Evolutionary conservation across 2,113 vertebrate genomes (phyloP), one percentile per base, ranked within the genome.

Genomic region (Tapirus terrestris): DNA sequence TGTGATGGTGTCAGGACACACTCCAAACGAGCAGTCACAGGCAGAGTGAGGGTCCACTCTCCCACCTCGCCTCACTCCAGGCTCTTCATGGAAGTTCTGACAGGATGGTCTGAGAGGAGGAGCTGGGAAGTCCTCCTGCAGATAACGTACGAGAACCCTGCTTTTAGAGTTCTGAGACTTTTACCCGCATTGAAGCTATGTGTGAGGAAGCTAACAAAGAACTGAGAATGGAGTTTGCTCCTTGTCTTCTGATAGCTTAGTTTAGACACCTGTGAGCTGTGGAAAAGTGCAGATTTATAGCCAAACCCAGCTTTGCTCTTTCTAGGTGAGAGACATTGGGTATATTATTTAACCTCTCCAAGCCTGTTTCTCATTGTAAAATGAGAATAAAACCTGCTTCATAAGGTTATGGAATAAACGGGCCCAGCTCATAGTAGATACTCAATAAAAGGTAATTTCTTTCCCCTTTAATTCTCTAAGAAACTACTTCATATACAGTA

Each of bases 361-460:
- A 56, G 43, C 43, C 94, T 89, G 20, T 68, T 80, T 84, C 51
- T 76, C 51, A 53, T 5, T 29, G n/a, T 39, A 89, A 92, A 65
- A 75, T 76, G 65, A 95, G 29, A 92, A 67, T 45, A 73, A 87
- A 83, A 77, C 14, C 29, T 93, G 61, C 17, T 91, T 85, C 73
- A 67, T 12, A 79, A 36, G 27, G 20, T 13, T 72, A 11, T 68
- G 31, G 33, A 63, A 82, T 73, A 85, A 83, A 67, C 45, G 33
- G 17, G 17, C 33, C 58, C 21, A 77, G 1, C 11, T 96, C 91
- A 88, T 3, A 75, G 48, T 1, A 94, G 89, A n/a, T 29, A 84
- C 8, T 84, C 63, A 96, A 51, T 51, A 86, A 89, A 96, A 67
- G 58, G n/a, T 14, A 10, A 14, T 56, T 89, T 56, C 14, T 67